Base-by-base conservation (phyloP, 2,888 invertebrate species). In the Odontocerum albicorne region DNA sequence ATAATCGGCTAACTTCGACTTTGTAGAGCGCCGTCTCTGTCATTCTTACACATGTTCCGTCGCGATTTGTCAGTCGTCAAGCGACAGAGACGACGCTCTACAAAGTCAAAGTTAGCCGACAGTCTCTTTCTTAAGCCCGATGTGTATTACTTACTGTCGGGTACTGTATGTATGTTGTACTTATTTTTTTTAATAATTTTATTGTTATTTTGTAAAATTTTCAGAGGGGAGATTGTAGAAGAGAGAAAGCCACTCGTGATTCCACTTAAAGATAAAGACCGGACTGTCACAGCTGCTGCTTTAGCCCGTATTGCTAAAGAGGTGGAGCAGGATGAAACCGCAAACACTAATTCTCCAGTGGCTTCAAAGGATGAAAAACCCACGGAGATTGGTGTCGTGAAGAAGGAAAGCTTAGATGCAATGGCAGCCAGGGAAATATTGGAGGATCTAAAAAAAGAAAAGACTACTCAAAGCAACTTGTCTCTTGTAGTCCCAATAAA, bases 351-450 rank as follows among this genome's bases (percentile, higher is more conserved):
- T 10, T 7, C 4, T 16, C 22, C 35, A 8, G 27, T 15, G 10
- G 16, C 27, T 10, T 13, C 40, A 3, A 21, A 17, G n/a, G n/a
- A 3, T 2, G 21, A 33, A 45, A 13, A 43, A 36, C 71, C 38
- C 13, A n/a, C 35, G 10, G 49, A 49, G 47, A 59, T 59, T 33
- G 66, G n/a, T n/a, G n/a, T n/a, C n/a, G n/a, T 66, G n/a, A 69
- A 69, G 59, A 62, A 63, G 49, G 63, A 76, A 62, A 74, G 77
- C 2, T 65, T 85, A 53, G 90, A 92, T 55, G 84, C 88, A 67
- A 82, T 86, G 68, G 92, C 90, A 15, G 84, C 85, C 0, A 76
- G 83, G 58, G 90, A 92, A 72, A 72, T 92, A 22, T 65, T 92
- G 38, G 78, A 82, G 62, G 86, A 85, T 65, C 70, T 78, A 1